Percentiles rank a stretch among this genome's conserved stretches.
Conservation (phyloP, 1,140 invertebrate species). For the Ridgeia piscesae region DNA sequence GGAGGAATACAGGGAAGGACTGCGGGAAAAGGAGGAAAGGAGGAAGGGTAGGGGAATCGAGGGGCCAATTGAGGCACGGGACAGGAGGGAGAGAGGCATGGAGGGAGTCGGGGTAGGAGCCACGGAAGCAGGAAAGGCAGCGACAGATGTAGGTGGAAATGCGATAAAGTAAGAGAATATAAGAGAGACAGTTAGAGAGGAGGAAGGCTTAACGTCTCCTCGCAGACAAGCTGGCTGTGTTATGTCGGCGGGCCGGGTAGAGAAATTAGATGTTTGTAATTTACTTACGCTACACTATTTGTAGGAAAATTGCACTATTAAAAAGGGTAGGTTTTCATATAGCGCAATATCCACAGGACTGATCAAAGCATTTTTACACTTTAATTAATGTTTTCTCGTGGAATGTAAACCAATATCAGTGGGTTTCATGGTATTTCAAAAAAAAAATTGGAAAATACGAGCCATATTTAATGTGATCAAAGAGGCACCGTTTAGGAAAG, state of each 20-base stretch:
- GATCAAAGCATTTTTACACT: too few relatives aligned
- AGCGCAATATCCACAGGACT: too few relatives aligned
- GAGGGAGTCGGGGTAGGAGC: too few relatives aligned
- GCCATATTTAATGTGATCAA: not conserved
- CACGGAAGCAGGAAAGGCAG: not conserved
- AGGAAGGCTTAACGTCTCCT: not conserved
- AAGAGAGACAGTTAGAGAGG: not conserved
- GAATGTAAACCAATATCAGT: not conserved
- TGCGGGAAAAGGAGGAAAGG: too few relatives aligned
- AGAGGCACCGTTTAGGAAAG: not conserved
- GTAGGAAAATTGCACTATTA: not conserved
- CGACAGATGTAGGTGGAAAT: not conserved
- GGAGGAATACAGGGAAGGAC: too few relatives aligned
- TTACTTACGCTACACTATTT: not conserved
- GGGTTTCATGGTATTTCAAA: not conserved
- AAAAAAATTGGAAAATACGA: not conserved
- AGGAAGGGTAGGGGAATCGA: too few relatives aligned
- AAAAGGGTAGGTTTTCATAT: too few relatives aligned
- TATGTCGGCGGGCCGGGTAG: not conserved
- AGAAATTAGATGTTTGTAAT: not conserved
- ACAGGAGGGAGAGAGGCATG: too few relatives aligned
- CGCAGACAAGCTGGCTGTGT: not conserved
- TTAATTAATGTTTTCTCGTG: not conserved
- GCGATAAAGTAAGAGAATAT: not conserved
- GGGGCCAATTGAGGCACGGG: too few relatives aligned